Evolutionary conservation across 2,113 vertebrate species (phyloP).

Genomic region (Sinocyclocheilus anshuiensis): DNA sequence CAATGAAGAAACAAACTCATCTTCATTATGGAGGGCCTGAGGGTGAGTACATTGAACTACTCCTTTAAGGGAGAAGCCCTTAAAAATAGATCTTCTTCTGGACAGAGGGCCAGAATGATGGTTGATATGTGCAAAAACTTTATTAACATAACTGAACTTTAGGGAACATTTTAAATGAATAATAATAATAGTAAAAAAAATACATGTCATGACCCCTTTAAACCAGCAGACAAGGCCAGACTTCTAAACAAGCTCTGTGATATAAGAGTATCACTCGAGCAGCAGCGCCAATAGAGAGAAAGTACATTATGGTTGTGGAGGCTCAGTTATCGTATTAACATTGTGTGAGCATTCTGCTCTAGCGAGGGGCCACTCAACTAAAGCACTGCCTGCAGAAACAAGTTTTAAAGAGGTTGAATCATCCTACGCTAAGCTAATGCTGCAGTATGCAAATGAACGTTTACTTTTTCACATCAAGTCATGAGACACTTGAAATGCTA

Average conservation of each 20-base stretch:
- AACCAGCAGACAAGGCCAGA: not conserved
- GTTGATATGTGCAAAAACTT: no score
- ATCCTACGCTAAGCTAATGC: conserved; percentile 7
- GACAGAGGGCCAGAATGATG: no score
- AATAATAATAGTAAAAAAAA: not conserved
- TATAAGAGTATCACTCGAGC: conserved; percentile 11
- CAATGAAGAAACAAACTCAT: no score
- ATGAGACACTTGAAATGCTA: not conserved
- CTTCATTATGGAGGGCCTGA: no score
- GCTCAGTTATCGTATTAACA: conserved; percentile 43
- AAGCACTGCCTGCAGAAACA: conserved; percentile 6
- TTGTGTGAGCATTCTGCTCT: conserved; percentile 18
- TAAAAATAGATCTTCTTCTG: no score
- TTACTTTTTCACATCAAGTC: conserved; percentile 23
- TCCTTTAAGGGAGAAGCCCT: no score
- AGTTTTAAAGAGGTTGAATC: conserved; percentile 32
- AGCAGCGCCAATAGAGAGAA: conserved; percentile 21
- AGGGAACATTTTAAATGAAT: not conserved
- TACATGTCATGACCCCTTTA: not conserved
- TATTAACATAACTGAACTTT: no score
- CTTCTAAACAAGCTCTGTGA: conserved; percentile 35
- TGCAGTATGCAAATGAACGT: conserved; percentile 28
- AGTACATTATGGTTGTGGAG: conserved; percentile 8
- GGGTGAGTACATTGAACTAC: no score
- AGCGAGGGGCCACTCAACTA: conserved; percentile 17